Conservation (phyloP, 1,140 invertebrate genomes). For the Leptopilina clavipes region DNA sequence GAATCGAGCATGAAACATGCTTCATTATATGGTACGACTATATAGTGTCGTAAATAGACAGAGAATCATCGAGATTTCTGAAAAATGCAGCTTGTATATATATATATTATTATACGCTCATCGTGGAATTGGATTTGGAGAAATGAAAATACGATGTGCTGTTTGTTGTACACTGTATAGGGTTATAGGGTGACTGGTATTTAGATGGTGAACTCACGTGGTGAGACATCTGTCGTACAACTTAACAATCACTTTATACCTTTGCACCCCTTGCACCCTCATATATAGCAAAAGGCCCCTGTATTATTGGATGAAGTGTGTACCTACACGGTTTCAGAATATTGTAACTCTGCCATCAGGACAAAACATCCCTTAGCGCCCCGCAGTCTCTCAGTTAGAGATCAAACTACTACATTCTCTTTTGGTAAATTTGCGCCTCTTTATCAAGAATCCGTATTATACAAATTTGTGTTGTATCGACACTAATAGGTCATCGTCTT, state of each 20-base stretch:
- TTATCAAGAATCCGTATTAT: not conserved
- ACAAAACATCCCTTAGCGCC: constrained; percentile 50
- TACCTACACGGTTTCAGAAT: constrained; percentile 46
- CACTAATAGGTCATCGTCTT: constrained; percentile 27
- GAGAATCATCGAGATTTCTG: constrained; percentile 3
- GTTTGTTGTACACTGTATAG: constrained; percentile 40
- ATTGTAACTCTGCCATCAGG: constrained; percentile 53
- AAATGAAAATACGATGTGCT: constrained; percentile 51
- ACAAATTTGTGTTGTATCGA: not conserved
- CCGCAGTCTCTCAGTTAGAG: constrained; percentile 48
- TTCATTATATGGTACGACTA: not conserved
- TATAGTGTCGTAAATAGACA: not conserved
- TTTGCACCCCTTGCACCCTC: constrained; percentile 44
- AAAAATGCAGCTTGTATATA: constrained; percentile 24
- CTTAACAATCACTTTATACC: constrained; percentile 57
- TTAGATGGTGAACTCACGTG: constrained; percentile 66
- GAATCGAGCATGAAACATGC: constrained; percentile 5
- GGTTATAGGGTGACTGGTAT: constrained; percentile 54
- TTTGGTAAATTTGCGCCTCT: constrained; percentile 34
- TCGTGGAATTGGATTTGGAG: constrained; percentile 58
- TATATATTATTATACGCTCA: not conserved
- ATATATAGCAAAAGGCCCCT: no score
- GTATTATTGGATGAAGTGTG: constrained; percentile 40
- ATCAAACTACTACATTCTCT: not conserved
- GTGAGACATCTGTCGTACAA: constrained; percentile 68